A percentile compares a stretch with the other conserved stretches of the same genome.
phyloP scores from a whole-genome alignment of 2,113 vertebrate species.

The Nothoprocta pentlandii region DNA sequence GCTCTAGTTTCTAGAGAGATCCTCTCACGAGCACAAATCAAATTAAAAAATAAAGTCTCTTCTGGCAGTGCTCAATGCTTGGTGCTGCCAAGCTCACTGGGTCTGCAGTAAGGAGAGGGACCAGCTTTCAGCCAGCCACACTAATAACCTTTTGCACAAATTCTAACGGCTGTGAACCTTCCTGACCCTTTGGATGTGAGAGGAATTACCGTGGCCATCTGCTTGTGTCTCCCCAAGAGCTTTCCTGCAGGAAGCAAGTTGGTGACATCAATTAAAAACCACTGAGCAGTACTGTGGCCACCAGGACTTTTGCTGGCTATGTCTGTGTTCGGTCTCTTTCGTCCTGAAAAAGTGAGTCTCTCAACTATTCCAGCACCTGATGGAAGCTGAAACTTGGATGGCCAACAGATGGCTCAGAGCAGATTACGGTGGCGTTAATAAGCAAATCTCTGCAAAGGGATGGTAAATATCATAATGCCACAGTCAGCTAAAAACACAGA shows the following conservation, averaged over 20 bases:
- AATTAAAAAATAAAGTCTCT: not conserved
- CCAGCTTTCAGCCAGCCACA: not conserved
- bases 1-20: conserved; percentile 48
- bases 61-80: conserved; percentile 13
- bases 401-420: conserved; percentile 55
- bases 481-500: conserved; percentile 29
- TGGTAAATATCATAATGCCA: conserved; percentile 35
- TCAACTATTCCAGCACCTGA: not conserved
- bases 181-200: conserved; percentile 28
- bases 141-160: not conserved
- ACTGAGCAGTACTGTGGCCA: not conserved
- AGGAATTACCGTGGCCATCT: conserved; percentile 59
- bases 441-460: conserved; percentile 20
- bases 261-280: not conserved
- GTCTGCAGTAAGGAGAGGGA: conserved; percentile 1
- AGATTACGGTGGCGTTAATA: conserved; percentile 65
- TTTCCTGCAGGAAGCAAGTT: conserved; percentile 5
- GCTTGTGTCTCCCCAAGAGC: not conserved
- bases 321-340: not conserved
- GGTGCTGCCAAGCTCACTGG: conserved; percentile 17
- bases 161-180: conserved; percentile 27
- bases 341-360: not conserved
- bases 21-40: not conserved
- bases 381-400: conserved; percentile 51
- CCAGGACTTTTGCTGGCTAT: not conserved